Evolutionary conservation across 2,888 invertebrate species (phyloP), one percentile per base, ranked within the genome.

Genomic region (Epinotia demarniana): DNA sequence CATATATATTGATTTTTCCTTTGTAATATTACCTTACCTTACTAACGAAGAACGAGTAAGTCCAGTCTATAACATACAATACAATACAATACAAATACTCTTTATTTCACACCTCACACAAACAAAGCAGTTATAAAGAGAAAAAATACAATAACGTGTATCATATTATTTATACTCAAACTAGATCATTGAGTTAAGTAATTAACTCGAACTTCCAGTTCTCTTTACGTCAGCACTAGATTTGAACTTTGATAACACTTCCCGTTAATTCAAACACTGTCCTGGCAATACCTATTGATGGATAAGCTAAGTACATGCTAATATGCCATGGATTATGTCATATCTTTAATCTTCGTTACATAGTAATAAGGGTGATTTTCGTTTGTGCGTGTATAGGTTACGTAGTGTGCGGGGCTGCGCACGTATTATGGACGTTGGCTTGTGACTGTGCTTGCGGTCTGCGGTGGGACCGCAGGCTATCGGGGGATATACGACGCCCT

Each of bases 401-500:
- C 57, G 46, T 43, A 61, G 18, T 23, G 23, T 67, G 60, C 39
- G 39, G 39, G 53, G 72, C 46, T 64, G 63, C 46, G 58, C 64
- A 53, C 72, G 75, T 75, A 75, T 71, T 71, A 71, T 75, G 64
- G 64, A 64, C 61, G 75, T 57, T 71, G 49, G 73, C 53, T 61
- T 67, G 75, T 75, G 71, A 75, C 71, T 67, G 70, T 60, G 87
- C 84, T 84, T 89, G 92, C 77, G 92, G 92, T 87, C 80, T 89
- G 90, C 79, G 90, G 92, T 85, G 80, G 77, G 78, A 83, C 90
- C 90, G 81, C 90, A 88, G 85, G 81, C 86, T 89, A 90, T 90
- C 84, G 86, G 85, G 81, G 83, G 88, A 84, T 87, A 92, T 84
- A 86, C 85, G 87, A 89, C 80, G 87, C 87, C 85, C 80, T 79